phyloP scores from a whole-genome alignment of 2,888 invertebrate genomes.

The Hypercompe scribonia region DNA sequence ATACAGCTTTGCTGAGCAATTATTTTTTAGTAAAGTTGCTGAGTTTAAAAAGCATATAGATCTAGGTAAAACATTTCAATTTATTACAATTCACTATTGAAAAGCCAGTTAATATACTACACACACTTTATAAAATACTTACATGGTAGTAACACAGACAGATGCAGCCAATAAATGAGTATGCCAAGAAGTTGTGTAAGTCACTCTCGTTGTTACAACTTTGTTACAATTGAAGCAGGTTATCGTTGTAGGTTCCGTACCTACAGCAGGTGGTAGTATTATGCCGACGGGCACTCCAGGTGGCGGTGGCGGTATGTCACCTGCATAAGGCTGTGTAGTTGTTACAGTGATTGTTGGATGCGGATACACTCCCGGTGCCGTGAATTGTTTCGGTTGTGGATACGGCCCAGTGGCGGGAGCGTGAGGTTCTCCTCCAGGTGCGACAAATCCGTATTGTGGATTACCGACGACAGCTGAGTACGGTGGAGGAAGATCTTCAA shows the following conservation, averaged over 20 bases:
- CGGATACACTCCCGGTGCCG: constrained; percentile 79
- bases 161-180: constrained; percentile 82
- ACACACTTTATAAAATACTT: constrained; percentile 54
- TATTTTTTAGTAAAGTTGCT: no score
- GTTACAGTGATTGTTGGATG: constrained; percentile 71
- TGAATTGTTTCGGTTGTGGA: constrained; percentile 71
- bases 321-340: constrained; percentile 65
- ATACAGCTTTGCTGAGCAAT: no score
- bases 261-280: constrained; percentile 75
- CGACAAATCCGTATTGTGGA: constrained; percentile 75
- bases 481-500: constrained; percentile 80
- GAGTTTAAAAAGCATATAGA: neutral
- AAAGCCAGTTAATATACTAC: neutral
- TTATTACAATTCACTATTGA: neutral
- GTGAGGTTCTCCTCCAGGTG: constrained; percentile 49
- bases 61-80: neutral
- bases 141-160: constrained; percentile 81
- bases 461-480: constrained; percentile 80
- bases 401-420: constrained; percentile 50
- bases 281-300: constrained; percentile 71
- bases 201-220: constrained; percentile 81
- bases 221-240: constrained; percentile 81
- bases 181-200: constrained; percentile 82
- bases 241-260: constrained; percentile 79
- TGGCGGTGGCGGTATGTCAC: constrained; percentile 55